Conservation (phyloP, 2,888 invertebrate genomes). For the Lycia hirtaria region DNA sequence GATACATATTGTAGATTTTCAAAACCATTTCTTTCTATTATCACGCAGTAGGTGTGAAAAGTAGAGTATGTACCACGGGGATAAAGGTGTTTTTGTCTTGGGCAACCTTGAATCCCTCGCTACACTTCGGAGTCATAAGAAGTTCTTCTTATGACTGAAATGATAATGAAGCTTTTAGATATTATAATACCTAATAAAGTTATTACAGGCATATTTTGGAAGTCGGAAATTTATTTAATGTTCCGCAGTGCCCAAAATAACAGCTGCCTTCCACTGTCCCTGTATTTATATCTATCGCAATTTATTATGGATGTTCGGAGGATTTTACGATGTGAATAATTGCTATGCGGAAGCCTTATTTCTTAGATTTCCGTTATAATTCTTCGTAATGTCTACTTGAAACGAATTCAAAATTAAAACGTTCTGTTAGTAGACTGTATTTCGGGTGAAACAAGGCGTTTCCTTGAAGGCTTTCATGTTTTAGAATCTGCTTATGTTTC, state of each 20-base stretch:
- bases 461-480: background rate
- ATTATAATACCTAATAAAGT: no score
- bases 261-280: background rate
- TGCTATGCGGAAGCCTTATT: slow-evolving; percentile 21
- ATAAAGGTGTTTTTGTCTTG: no score
- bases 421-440: background rate
- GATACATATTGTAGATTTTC: no score
- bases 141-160: no score
- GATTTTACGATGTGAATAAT: slow-evolving; percentile 28
- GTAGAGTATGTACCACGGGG: no score
- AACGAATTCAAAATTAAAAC: slow-evolving; percentile 1
- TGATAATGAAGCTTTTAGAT: no score
- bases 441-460: background rate
- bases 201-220: no score
- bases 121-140: no score
- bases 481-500: background rate
- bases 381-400: slow-evolving; percentile 2
- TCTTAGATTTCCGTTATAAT: slow-evolving; percentile 13
- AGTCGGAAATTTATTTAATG: background rate
- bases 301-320: slow-evolving; percentile 24
- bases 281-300: slow-evolving; percentile 24
- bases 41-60: no score
- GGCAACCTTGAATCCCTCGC: no score
- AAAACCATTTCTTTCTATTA: no score
- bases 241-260: background rate